These are phyloP conservation scores for Hemistola chrysoprasaria DNA, from an alignment of 2,888 invertebrate species.

Conservation along the genomic window DNA sequence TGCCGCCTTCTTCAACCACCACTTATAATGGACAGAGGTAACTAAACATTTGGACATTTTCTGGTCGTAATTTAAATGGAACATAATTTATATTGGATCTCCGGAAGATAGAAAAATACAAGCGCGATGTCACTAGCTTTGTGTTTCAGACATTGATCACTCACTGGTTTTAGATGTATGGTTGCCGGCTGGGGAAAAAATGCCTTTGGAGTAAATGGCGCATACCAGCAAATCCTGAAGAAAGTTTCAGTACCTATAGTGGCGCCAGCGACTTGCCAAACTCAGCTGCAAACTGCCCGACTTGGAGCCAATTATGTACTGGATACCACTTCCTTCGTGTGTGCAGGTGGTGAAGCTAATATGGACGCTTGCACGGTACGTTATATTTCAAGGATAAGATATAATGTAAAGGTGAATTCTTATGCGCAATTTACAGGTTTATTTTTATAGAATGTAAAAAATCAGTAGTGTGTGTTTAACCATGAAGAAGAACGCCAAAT, in stretches of 20 bases:
- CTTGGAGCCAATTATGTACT: slow-evolving; percentile 84
- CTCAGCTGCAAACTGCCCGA: slow-evolving; percentile 83
- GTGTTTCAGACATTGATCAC: no score
- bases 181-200: slow-evolving; percentile 95
- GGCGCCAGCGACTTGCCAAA: slow-evolving; percentile 84
- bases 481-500: no score
- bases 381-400: no score
- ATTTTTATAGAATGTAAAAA: no score
- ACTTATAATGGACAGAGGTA: slow-evolving; percentile 78
- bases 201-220: slow-evolving; percentile 83
- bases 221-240: slow-evolving; percentile 86
- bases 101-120: no score
- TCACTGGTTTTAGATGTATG: slow-evolving; percentile 74
- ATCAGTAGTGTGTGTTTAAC: no score
- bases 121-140: no score
- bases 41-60: background rate
- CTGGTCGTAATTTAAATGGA: no score
- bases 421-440: background rate
- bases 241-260: slow-evolving; percentile 89
- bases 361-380: slow-evolving; percentile 88
- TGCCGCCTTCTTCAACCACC: slow-evolving; percentile 68
- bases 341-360: slow-evolving; percentile 89
- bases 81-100: no score
- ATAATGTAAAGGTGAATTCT: no score
- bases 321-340: slow-evolving; percentile 86